These are phyloP conservation scores for Copidosoma aretas DNA, from an alignment of 2,888 invertebrate species.

Conservation along the genomic window DNA sequence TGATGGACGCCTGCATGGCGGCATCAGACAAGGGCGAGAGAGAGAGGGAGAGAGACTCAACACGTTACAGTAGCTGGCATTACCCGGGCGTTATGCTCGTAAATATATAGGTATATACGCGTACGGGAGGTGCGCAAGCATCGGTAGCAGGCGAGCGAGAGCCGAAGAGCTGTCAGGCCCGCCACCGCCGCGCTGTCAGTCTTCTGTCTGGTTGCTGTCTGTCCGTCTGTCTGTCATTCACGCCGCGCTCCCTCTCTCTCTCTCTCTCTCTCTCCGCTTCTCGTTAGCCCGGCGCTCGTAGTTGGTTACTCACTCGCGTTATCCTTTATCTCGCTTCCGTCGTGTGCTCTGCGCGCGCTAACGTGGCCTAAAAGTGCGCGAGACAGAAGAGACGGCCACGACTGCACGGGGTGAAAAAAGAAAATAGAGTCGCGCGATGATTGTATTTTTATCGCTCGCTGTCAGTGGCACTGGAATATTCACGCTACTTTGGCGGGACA, in stretches of 20 bases:
- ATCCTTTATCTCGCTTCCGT: conserved; percentile 24
- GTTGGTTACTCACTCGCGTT: background rate
- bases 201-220: conserved; percentile 66
- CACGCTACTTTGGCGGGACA: too few relatives aligned
- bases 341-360: background rate
- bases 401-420: background rate
- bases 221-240: conserved; percentile 47
- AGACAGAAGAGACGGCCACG: background rate
- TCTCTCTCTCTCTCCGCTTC: conserved; percentile 49
- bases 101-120: background rate
- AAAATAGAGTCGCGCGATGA: conserved; percentile 17
- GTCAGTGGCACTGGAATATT: background rate
- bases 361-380: conserved; percentile 21
- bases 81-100: background rate
- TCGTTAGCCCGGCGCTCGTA: background rate
- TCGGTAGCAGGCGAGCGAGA: conserved; percentile 52
- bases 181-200: conserved; percentile 66
- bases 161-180: conserved; percentile 62
- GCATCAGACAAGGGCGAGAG: background rate
- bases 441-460: conserved; percentile 19
- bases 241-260: conserved; percentile 36
- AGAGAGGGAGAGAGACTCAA: conserved; percentile 50
- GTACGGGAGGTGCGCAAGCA: conserved; percentile 44
- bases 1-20: conserved; percentile 52
- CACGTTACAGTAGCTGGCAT: conserved; percentile 56